phyloP scores from a whole-genome alignment of 2,113 vertebrate species.

The Phalacrocorax brasilianus region DNA sequence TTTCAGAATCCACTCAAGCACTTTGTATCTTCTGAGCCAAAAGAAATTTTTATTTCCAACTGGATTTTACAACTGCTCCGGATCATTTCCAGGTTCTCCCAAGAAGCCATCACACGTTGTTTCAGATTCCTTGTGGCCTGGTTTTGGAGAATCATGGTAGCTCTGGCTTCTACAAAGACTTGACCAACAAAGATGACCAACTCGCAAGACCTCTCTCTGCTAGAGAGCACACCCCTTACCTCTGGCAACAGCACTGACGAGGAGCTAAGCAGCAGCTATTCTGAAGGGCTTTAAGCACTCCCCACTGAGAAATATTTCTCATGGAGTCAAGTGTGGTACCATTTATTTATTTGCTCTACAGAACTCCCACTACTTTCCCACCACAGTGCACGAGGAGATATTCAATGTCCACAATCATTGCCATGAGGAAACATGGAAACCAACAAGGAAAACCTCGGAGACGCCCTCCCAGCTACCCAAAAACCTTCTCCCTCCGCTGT shows the following conservation, averaged over 20 bases:
- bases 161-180: not conserved
- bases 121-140: not conserved
- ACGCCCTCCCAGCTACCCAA: not conserved
- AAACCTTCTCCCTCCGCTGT: not conserved
- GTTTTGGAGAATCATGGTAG: not conserved
- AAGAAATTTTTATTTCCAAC: constrained; percentile 2
- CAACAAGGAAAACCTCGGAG: not conserved
- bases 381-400: fast-evolving
- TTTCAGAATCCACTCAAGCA: not conserved
- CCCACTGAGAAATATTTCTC: not conserved
- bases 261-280: not conserved
- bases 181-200: not conserved
- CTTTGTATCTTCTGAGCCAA: not conserved
- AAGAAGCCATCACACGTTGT: not conserved
- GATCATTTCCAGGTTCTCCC: not conserved
- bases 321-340: not conserved
- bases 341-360: not conserved
- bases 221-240: not conserved
- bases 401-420: not conserved
- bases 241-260: fast-evolving
- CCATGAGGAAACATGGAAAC: not conserved
- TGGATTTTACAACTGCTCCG: not conserved
- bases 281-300: not conserved
- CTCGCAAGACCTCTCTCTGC: not conserved
- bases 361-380: not conserved